A percentile compares a stretch with the other conserved stretches of the same genome.
phyloP scores from a whole-genome alignment of 2,888 invertebrate genomes.

The Patella depressa region DNA sequence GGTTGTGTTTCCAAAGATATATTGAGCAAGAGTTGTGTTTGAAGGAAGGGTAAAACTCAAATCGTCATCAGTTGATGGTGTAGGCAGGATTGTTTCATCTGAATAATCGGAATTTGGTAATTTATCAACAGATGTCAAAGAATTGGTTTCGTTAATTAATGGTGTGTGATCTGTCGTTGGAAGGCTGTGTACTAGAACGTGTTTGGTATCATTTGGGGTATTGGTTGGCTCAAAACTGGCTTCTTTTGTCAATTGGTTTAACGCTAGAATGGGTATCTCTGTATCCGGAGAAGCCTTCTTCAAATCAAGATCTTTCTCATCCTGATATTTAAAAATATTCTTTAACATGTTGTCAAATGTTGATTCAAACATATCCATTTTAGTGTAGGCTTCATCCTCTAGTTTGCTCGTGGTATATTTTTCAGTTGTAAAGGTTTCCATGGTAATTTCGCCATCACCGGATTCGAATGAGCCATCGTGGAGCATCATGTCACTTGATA shows the following conservation, averaged over 20 bases:
- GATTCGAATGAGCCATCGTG: neutral
- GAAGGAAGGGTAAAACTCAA: neutral
- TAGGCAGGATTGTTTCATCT: neutral
- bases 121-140: neutral
- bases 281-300: neutral
- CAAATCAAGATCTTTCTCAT: neutral
- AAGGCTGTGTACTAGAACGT: neutral
- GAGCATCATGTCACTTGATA: neutral
- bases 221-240: neutral
- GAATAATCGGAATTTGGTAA: neutral
- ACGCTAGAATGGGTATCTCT: too few species aligned
- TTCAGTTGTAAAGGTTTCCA: neutral
- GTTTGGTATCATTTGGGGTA: neutral
- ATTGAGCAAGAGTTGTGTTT: neutral
- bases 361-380: neutral
- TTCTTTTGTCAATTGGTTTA: neutral
- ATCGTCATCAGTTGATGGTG: neutral
- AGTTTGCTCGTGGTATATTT: neutral
- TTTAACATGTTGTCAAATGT: neutral
- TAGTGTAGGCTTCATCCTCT: neutral
- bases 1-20: neutral
- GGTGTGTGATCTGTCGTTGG: neutral
- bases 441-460: neutral
- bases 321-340: neutral
- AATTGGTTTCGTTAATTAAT: neutral